phyloP scores from a whole-genome alignment of 2,797 vertebrate species.

The Channa striata region DNA sequence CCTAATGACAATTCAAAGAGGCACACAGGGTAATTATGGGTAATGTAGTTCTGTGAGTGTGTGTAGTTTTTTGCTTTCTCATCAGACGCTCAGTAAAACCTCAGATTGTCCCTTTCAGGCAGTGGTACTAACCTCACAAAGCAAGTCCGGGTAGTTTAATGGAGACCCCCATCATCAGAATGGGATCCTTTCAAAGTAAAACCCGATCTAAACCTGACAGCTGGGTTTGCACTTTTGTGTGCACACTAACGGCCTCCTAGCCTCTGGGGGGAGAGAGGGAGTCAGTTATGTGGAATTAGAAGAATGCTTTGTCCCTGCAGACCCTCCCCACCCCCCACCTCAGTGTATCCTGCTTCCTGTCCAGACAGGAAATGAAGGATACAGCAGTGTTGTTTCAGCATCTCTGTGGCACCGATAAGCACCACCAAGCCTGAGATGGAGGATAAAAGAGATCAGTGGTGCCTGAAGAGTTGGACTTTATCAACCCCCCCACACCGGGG shows the following conservation, averaged over 20 bases:
- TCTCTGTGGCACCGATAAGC: slow-evolving; percentile 41
- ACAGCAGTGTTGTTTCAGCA: slow-evolving; percentile 60
- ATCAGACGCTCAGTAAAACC: not conserved
- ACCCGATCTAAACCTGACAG: not conserved
- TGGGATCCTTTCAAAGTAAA: slow-evolving; percentile 34
- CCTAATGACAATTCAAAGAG: not conserved
- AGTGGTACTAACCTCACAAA: too few relatives aligned
- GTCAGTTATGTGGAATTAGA: slow-evolving; percentile 5
- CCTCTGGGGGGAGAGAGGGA: not conserved
- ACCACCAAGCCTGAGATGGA: not conserved
- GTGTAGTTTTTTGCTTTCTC: not conserved
- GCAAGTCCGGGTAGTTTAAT: not conserved
- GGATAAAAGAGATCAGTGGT: slow-evolving; percentile 22
- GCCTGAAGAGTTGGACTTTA: slow-evolving; percentile 28
- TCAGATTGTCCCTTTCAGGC: not conserved
- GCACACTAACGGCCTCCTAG: not conserved
- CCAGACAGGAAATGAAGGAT: slow-evolving; percentile 70
- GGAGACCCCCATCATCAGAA: not conserved
- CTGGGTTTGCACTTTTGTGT: not conserved
- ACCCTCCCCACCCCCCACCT: not conserved
- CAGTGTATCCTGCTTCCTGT: slow-evolving; percentile 67
- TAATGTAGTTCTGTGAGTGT: not conserved
- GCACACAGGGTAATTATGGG: not conserved
- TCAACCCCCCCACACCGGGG: not conserved
- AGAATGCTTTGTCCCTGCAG: slow-evolving; percentile 16